Base-by-base conservation (phyloP, 2,113 vertebrate species). In the Gasterosteus aculeatus region DNA sequence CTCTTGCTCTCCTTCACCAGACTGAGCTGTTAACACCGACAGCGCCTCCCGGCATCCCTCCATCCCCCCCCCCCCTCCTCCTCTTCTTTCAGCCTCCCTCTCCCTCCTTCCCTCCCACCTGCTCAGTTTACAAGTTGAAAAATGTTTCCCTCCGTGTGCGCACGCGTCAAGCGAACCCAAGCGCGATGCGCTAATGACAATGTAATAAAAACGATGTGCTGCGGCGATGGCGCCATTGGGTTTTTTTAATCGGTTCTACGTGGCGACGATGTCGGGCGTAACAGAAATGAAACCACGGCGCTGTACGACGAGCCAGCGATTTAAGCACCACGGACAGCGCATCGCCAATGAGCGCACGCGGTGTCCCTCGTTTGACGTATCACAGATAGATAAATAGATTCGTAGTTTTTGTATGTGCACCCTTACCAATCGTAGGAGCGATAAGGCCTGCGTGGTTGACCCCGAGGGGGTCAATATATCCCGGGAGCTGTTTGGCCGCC, bases 71-170 rank as follows among this genome's bases (percentile, higher is more conserved):
- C 41, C 47, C 47, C 65, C 35, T 69, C 67, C 80, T 84, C 53
- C 51, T 66, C 61, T 22, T 85, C 88, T 80, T 88, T 82, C 78
- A 59, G 44, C 22, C 76, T 68, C 78, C 79, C 83, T 77, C 93
- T 67, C 82, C 22, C 49, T 68, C 85, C 62, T 69, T 18, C 82
- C 75, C 76, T 73, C 78, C 94, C 88, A 90, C 91, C 91, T 89
- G 91, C 95, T 97, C 95, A 94, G 92, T 88, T 97, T 97, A 96
- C 96, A 94, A 87, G 93, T 91, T 63, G 92, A 84, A 57, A 83
- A 68, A 60, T 56, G 60, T 35, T 33, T 63, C 18, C 66, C 82
- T 78, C 18, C 16, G 5, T 59, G n/a, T 85, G 83, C 70, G 73
- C 78, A 84, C 46, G 72, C 71, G 64, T 87, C 54, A 10, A 35